Conservation (phyloP, 2,797 vertebrate species). For the Lutra lutra region DNA sequence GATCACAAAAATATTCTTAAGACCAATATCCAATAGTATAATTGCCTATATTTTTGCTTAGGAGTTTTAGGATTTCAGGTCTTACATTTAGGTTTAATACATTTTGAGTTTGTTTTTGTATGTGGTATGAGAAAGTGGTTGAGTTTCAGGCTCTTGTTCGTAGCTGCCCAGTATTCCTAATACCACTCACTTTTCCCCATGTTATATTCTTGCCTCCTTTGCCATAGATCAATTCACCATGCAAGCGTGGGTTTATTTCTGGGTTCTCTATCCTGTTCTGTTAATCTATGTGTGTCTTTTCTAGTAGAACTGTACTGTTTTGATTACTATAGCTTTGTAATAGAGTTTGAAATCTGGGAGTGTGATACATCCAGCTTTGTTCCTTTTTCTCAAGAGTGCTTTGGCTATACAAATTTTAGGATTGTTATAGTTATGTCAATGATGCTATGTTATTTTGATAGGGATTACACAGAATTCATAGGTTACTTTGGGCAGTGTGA, state of each 20-base stretch:
- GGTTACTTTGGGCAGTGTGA: not conserved
- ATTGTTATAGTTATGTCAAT: not conserved
- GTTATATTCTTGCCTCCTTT: not conserved
- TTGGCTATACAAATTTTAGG: not conserved
- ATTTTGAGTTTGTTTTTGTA: not conserved
- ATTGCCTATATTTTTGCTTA: not conserved
- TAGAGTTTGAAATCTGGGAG: not conserved
- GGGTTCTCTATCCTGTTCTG: not conserved
- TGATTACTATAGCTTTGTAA: not conserved
- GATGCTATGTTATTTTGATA: not conserved
- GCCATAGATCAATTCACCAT: not conserved
- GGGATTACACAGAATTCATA: not conserved
- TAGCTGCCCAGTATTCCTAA: not conserved
- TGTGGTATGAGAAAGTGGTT: not conserved
- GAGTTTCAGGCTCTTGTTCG: not conserved
- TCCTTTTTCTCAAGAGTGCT: not conserved
- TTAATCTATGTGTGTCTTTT: not conserved
- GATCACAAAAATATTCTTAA: not conserved
- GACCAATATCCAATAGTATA: not conserved
- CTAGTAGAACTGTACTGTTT: not conserved
- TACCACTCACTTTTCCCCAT: not conserved
- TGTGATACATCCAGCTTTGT: not conserved
- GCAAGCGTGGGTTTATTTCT: not conserved
- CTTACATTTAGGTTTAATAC: not conserved
- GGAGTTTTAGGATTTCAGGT: not conserved